Evolutionary conservation across 1,140 invertebrate genomes (phyloP), one percentile per base, ranked within the genome.

Genomic region (Triops cancriformis): DNA sequence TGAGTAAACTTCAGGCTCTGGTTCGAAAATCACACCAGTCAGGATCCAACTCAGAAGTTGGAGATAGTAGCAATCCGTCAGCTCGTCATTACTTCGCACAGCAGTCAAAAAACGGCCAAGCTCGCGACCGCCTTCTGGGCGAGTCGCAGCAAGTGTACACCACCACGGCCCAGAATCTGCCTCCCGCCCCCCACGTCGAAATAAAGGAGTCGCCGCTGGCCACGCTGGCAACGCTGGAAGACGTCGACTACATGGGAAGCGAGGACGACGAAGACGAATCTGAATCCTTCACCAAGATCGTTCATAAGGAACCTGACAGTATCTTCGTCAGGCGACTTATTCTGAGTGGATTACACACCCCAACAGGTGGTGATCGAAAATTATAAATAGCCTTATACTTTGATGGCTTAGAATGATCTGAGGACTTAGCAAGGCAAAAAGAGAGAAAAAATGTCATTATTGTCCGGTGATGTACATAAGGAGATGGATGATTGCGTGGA

Each of bases 221-320:
- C 23, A 78, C 77, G 4, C 72, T 78, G 37, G 77, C 77, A 11
- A 78, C 77, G 1, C 72, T 78, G 14, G 77, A 78, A 73, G 77
- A 78, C 74, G 41, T 74, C 28, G 77, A 78, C 41, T 73, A 73
- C 12, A 73, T 74, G 31, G 26, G 77, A 37, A 42, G 42, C 31
- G 43, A 37, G 3, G 76, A 77, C 41, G 28, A 72, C 12, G 77
- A 78, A 37, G 72, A 78, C 28, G 72, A 72, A 4, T 64, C 51
- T 14, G 51, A 64, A 23, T 23, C 14, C 10, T n/a, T 18, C 51
- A 64, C 10, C 51, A 64, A 23, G 51, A 64, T 64, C 51, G 6
- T 18, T 23, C 51, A 64, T 23, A 64, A 23, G 3, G 51, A 64
- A 23, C 51, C 51, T 23, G 51, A 18, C 6, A 64, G 23, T 18